A percentile compares a stretch with the other conserved stretches of the same genome.
Evolutionary conservation across 1,140 invertebrate species (phyloP).

Genomic region (Battus philenor): DNA sequence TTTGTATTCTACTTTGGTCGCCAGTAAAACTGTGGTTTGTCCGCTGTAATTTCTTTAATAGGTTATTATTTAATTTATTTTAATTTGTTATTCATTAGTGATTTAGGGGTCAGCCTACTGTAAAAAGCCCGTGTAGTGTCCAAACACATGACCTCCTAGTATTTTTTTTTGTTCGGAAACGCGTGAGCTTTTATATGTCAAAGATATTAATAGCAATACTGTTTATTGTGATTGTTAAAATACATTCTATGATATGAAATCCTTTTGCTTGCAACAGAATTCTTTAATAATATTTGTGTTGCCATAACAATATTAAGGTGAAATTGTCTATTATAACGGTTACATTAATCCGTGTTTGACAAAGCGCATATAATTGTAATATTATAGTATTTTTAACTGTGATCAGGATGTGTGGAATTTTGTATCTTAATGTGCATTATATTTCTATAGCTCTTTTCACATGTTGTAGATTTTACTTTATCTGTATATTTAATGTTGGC

Average conservation of each 20-base stretch:
- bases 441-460: conserved; percentile 12
- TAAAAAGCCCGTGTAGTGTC: no score
- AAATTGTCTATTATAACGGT: conserved; percentile 1
- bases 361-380: conserved; percentile 3
- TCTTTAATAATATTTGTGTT: not conserved
- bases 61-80: not conserved
- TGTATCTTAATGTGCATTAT: conserved; percentile 16
- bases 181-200: no score
- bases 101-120: no score
- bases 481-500: no score
- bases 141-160: no score
- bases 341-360: not conserved
- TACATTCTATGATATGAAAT: not conserved
- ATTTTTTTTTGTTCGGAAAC: no score
- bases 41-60: not conserved
- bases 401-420: conserved; percentile 9
- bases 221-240: no score
- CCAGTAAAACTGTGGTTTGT: no score
- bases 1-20: no score
- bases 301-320: conserved; percentile 3
- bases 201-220: no score
- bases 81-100: not conserved
- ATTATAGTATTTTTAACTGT: conserved; percentile 16
- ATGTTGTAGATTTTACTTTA: conserved; percentile 13
- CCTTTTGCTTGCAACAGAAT: conserved; percentile 7